These are phyloP conservation scores for Epizoanthus scotinus DNA, from an alignment of 92 coral and sea anemone species.

Conservation along the genomic window DNA sequence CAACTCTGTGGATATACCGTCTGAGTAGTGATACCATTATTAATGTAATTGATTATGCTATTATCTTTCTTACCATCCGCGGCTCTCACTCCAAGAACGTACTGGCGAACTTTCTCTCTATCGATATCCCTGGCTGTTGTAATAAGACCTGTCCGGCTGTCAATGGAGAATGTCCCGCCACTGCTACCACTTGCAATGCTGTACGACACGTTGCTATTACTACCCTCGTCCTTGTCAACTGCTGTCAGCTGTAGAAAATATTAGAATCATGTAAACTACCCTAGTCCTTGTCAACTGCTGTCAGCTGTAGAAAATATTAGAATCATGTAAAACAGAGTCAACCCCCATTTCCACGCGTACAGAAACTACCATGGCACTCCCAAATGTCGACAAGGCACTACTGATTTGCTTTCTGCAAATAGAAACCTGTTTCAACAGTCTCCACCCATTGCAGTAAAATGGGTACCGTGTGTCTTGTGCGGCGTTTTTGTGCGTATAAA, in stretches of 20 bases:
- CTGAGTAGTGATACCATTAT: background rate
- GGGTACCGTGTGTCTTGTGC: too few relatives aligned
- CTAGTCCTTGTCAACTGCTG: slow-evolving; percentile 70
- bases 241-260: slow-evolving; percentile 59
- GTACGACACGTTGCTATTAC: slow-evolving; percentile 74
- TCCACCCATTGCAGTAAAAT: too few relatives aligned
- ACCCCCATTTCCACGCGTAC: background rate
- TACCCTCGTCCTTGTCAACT: slow-evolving; percentile 67
- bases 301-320: slow-evolving; percentile 40
- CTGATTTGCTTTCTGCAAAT: too few relatives aligned
- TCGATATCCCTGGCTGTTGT: slow-evolving; percentile 75
- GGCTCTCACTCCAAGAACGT: slow-evolving; percentile 83
- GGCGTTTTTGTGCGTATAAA: too few relatives aligned
- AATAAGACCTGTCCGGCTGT: slow-evolving; percentile 61
- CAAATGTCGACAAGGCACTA: background rate
- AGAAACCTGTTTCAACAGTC: too few relatives aligned
- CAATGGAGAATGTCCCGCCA: slow-evolving; percentile 59
- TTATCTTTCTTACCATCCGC: slow-evolving; percentile 68
- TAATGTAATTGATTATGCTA: background rate
- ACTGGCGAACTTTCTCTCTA: slow-evolving; percentile 74
- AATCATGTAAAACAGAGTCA: background rate
- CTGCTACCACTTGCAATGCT: slow-evolving; percentile 86
- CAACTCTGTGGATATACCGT: too few relatives aligned
- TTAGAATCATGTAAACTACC: slow-evolving; percentile 31
- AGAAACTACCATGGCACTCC: background rate